Evolutionary conservation across 2,113 vertebrate genomes (phyloP).

Genomic region (Pantherophis guttatus): DNA sequence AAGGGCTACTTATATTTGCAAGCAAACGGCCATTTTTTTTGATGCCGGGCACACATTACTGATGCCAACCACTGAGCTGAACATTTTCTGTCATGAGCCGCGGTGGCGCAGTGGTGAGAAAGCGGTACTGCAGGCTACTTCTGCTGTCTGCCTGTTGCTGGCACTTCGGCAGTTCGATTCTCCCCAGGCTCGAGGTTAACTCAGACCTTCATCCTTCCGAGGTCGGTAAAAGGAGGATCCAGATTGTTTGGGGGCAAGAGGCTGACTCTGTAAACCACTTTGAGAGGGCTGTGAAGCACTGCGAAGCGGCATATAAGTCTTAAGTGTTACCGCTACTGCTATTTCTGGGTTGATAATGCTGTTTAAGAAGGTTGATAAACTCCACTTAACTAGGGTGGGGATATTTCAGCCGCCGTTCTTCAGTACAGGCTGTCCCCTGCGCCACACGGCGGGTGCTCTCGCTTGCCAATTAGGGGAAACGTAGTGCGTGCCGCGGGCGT

Average conservation of each 20-base stretch:
- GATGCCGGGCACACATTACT: conserved; percentile 37
- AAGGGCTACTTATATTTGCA: accelerated
- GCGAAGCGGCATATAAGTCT: no score
- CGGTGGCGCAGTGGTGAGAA: not conserved
- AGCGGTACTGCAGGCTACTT: no score
- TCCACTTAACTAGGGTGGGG: conserved; percentile 53
- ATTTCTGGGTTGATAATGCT: conserved; percentile 44
- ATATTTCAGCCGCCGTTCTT: conserved; percentile 44
- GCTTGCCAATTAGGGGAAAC: conserved; percentile 44
- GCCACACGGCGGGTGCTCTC: conserved; percentile 7
- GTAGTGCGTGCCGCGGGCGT: not conserved
- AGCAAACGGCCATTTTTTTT: conserved; percentile 2
- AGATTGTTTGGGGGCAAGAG: no score
- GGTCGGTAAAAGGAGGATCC: no score
- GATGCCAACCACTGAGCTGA: conserved; percentile 60
- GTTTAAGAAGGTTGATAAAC: conserved; percentile 57
- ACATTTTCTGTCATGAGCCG: not conserved
- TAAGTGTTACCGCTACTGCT: no score
- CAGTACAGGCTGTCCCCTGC: not conserved
- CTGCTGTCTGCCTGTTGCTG: no score
- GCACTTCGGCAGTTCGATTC: no score
- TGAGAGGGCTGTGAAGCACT: no score
- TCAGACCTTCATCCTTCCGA: no score
- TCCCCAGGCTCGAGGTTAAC: no score
- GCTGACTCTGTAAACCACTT: no score